Evolutionary conservation across 2,888 invertebrate species (phyloP).

Genomic region (Xiphydria camelus): DNA sequence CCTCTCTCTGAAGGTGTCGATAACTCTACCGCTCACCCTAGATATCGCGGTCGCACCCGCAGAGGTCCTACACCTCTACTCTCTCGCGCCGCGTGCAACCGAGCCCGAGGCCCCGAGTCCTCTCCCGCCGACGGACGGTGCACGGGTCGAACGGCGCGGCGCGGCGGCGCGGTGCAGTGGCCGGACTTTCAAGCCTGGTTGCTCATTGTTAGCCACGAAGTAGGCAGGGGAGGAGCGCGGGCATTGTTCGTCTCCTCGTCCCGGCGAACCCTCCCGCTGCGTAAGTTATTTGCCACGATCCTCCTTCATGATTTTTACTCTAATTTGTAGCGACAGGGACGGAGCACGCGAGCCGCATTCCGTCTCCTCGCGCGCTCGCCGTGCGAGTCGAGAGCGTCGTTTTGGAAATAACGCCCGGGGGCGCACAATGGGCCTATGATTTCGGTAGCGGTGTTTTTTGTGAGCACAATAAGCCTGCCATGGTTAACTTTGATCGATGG

Average conservation of each 20-base stretch:
- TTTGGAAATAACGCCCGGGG: conserved; percentile 25
- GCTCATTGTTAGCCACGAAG: conserved; percentile 35
- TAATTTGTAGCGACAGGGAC: conserved; percentile 56
- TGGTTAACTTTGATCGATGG: conserved; percentile 49
- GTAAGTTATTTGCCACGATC: conserved; percentile 54
- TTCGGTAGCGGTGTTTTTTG: conserved; percentile 50
- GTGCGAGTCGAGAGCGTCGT: conserved; percentile 19
- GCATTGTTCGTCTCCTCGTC: conserved; percentile 34
- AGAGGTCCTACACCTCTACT: no score
- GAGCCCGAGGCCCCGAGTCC: no score
- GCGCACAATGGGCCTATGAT: conserved; percentile 45
- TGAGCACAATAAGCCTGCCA: conserved; percentile 41
- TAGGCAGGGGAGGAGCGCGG: conserved; percentile 10
- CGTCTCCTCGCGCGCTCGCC: conserved; percentile 21
- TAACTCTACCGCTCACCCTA: no score
- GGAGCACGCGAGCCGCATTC: conserved; percentile 52
- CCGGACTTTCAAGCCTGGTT: conserved; percentile 27
- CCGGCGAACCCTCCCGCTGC: conserved; percentile 45
- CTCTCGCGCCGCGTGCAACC: no score
- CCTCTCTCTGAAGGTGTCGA: no score
- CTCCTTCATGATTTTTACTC: conserved; percentile 54
- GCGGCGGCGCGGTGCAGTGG: conserved; percentile 10
- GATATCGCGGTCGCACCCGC: no score
- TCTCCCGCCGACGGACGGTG: no score
- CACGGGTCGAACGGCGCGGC: background rate